Evolutionary conservation across 2,888 invertebrate species (phyloP), one percentile per base, ranked within the genome.

Genomic region (Endotricha flammealis): DNA sequence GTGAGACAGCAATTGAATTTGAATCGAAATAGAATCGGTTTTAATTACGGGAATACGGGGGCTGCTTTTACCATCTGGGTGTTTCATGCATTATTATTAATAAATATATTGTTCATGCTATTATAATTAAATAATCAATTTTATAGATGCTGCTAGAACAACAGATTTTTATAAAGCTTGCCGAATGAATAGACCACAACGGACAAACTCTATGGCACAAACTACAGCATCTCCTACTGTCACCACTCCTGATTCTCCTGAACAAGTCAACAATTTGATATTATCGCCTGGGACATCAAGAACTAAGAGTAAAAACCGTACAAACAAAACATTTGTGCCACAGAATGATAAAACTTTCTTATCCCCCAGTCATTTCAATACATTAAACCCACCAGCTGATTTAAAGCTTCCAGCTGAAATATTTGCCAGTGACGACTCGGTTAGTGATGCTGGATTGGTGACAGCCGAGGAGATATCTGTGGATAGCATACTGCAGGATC

Each of bases 341-440:
- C 30, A 60, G 20, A 56, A 44, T 31, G 48, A 47, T 8, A 81
- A 67, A 48, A 59, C 48, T 13, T 44, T 73, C 20, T 47, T 64
- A 16, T 58, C 67, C 33, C 53, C 68, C 4, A 70, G 60, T 37
- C 73, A 66, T 51, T 86, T 66, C 36, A 75, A 79, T 43, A 39
- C 58, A 10, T 55, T 83, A 42, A 77, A 78, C 28, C 79, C 79
- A 33, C 55, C 83, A 17, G 74, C 80, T 36, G 86, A 86, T 46
- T 65, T 82, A 41, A 83, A 69, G 50, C 63, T 87, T 12, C 87
- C 87, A 4, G 83, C 81, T 36, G 82, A 88, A 43, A 87, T 87
- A 57, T 87, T 88, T 60, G 87, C 87, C 29, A 85, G 82, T 49
- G 87, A 87, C 48, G 87, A 87, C 45, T 85, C 86, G 7, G 66